Conservation (phyloP, 2,888 invertebrate genomes). For the Nezara viridula region DNA sequence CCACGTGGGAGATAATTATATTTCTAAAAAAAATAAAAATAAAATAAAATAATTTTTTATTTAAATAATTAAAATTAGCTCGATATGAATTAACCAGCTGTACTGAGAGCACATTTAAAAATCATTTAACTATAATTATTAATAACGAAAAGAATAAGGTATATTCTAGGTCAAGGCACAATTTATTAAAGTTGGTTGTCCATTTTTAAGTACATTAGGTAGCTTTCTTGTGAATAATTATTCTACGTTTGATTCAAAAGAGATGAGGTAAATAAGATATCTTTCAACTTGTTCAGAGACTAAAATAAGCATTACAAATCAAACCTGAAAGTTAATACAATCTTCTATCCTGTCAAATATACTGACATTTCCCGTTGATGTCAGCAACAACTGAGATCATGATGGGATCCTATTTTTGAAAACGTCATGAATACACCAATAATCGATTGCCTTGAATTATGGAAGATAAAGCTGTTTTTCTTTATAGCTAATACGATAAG, state of each 20-base stretch:
- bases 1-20: too few species aligned
- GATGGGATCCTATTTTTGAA: neutral
- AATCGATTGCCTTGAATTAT: too few species aligned
- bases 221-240: neutral
- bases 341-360: neutral
- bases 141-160: neutral
- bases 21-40: too few species aligned
- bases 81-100: neutral
- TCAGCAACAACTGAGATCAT: neutral
- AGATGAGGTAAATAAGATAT: neutral
- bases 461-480: too few species aligned
- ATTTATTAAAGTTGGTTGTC: neutral
- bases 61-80: neutral
- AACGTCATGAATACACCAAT: neutral
- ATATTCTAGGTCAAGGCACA: neutral
- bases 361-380: neutral
- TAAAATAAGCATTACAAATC: neutral
- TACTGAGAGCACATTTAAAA: neutral
- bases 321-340: neutral
- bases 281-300: neutral
- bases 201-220: neutral
- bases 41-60: too few species aligned
- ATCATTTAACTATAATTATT: neutral
- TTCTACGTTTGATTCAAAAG: neutral
- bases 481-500: too few species aligned